Conservation (phyloP, 1,140 invertebrate species). For the Macrosteles quadrilineatus region DNA sequence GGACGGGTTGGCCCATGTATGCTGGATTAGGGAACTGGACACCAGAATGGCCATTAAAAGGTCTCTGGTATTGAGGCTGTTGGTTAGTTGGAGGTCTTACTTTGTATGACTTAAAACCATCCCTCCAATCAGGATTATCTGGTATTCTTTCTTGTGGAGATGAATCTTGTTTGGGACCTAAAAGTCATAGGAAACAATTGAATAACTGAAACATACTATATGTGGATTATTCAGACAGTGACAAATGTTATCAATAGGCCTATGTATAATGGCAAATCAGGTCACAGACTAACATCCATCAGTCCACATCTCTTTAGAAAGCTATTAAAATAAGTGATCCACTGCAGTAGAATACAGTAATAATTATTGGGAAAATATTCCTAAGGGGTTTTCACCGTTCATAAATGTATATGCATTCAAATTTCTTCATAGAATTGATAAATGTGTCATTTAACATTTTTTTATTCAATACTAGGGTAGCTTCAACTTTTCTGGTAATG, state of each 20-base stretch:
- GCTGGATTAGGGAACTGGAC: background rate
- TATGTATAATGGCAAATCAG: background rate
- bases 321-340: background rate
- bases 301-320: background rate
- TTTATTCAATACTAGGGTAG: too few species aligned
- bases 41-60: background rate
- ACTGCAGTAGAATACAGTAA: background rate
- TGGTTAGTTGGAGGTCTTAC: background rate
- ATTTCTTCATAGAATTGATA: too few species aligned
- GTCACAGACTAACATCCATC: too few species aligned
- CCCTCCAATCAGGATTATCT: background rate
- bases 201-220: too few species aligned
- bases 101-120: slow-evolving; percentile 26
- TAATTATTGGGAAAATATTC: too few species aligned
- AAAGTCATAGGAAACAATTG: background rate
- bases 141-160: background rate
- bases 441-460: too few species aligned
- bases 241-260: too few species aligned
- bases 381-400: too few species aligned
- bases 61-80: background rate
- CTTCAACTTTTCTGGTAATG: too few species aligned
- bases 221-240: too few species aligned
- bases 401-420: too few species aligned
- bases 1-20: background rate
- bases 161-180: background rate